Base-by-base conservation (phyloP, 2,797 vertebrate genomes). In the Parauchenoglanis ngamensis region DNA sequence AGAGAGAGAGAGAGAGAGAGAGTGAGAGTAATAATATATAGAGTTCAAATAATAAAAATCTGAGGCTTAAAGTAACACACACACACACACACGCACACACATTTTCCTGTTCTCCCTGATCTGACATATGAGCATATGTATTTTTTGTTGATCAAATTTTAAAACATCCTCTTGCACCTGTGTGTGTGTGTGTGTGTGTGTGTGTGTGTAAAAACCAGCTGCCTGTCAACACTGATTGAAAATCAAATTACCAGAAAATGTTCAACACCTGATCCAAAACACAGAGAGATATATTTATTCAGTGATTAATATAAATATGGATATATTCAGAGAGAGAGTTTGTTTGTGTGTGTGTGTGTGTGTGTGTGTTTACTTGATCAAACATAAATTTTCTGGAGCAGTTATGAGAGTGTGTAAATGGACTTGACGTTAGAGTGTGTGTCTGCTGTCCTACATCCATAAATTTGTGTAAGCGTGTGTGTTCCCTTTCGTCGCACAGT, bases 201-300 rank as follows among this genome's bases (percentile, higher is more conserved):
- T 81, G 85, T 35, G 59, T 77, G 76, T 83, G 25, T 83, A 6
- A n/a, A 75, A 12, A 6, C 12, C 72, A 75, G 44, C 52, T 78
- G 54, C 54, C 94, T 95, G 95, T 96, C 95, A 95, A 72, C 83
- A 94, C 90, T 83, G 91, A 95, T 96, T 94, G 94, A 93, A 93
- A 93, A 93, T 96, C 95, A 96, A 96, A 96, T 96, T 96, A 96
- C 92, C 76, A 91, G 88, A 91, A 90, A 93, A 92, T 81, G 93
- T 93, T 95, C 94, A 94, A 95, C 93, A 93, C 90, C 90, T 94
- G 92, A 92, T 89, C 92, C 81, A 89, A 52, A 81, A 49, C 56
- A 28, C 78, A 46, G 28, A 15, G 54, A 44, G 68, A 72, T 86
- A 72, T 88, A 77, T 89, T 86, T 89, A 89, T 89, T 88, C 80